Base-by-base conservation (phyloP, 2,888 invertebrate genomes). In the Catocala fraxini region DNA sequence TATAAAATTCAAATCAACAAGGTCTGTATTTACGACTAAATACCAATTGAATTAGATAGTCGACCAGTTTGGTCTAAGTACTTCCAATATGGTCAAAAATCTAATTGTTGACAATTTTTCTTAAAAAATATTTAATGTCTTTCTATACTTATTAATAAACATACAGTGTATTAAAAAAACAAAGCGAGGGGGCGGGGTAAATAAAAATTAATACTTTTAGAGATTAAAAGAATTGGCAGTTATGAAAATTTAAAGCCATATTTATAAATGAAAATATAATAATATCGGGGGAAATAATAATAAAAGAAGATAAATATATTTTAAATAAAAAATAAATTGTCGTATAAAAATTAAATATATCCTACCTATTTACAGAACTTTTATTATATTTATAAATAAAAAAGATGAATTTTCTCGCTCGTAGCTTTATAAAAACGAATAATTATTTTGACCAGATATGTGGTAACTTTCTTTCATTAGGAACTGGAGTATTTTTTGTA, bases 31-130 rank as follows among this genome's bases (percentile, higher is more conserved):
- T 67, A 75, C 15, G 46, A 68, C 77, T 85, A 85, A 73, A 74
- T 74, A 83, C 88, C 86, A 87, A 89, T 85, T 71, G 61, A 79
- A 92, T 93, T 92, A 93, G 88, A 90, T 66, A 84, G 92, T 93
- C 93, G 86, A 91, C 91, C 91, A 88, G 83, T 74, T 85, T 82
- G 93, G 88, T 72, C 46, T 64, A 64, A n/a, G 51, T 47, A 48
- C 13, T 51, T 65, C 85, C 93, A 86, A 88, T 80, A 87, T 84
- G 90, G 89, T 89, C 92, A 92, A 93, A 91, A 85, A 77, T 89
- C 92, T 92, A 93, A 92, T 92, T 79, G 57, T 75, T 76, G 72
- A 72, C 65, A 69, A 73, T 76, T 77, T 79, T 78, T 82, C 76
- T 81, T 81, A 80, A 70, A 74, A 1, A 82, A 66, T 66, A 62